Conservation (phyloP, 1,140 invertebrate species). For the Theocolax elegans region DNA sequence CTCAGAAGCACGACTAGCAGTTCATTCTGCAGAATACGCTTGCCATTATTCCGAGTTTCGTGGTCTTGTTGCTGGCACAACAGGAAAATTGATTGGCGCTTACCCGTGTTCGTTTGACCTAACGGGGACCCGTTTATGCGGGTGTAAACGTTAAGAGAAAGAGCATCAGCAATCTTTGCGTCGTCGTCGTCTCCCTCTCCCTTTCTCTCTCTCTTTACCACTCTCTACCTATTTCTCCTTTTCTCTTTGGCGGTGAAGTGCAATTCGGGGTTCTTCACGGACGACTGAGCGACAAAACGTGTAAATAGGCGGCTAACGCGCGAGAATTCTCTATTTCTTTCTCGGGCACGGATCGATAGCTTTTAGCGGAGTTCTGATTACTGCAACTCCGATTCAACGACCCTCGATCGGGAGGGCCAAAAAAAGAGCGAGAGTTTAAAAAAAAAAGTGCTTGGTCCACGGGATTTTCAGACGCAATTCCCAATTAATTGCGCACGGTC, state of each 20-base stretch:
- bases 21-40: no score
- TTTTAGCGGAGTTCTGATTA: constrained; percentile 45
- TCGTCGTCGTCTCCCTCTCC: no score
- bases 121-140: no score
- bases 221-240: no score
- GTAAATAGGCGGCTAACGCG: constrained; percentile 49
- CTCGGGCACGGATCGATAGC: constrained; percentile 40
- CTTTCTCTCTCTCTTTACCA: no score
- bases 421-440: not conserved
- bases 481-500: constrained; percentile 47
- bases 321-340: constrained; percentile 44
- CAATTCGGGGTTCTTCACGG: constrained; percentile 49
- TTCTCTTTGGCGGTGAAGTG: constrained; percentile 38
- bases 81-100: no score
- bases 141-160: no score
- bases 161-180: no score
- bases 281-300: constrained; percentile 49
- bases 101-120: no score
- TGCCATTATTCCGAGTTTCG: no score
- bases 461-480: constrained; percentile 37
- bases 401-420: constrained; percentile 11
- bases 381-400: constrained; percentile 27
- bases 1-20: no score
- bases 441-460: not conserved
- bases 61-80: no score